phyloP scores from a whole-genome alignment of 2,113 vertebrate species.

The Acrocephalus arundinaceus region DNA sequence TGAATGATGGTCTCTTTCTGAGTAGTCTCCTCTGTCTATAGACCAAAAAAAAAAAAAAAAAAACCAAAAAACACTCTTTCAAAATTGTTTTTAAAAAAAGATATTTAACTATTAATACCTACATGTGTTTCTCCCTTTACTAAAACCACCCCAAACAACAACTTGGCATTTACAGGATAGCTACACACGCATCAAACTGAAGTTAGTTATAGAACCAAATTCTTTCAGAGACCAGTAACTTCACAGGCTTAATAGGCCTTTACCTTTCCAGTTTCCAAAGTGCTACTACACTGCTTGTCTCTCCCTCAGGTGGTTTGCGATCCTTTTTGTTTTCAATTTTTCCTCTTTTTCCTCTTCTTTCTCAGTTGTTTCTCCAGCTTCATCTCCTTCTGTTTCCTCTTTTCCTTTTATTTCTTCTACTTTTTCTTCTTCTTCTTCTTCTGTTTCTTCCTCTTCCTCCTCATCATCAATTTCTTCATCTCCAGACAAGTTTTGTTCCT shows the following conservation, averaged over 20 bases:
- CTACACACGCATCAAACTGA: not conserved
- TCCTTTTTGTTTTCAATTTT: not conserved
- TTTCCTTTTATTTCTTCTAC: not conserved
- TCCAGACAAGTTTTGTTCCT: slow-evolving; percentile 49
- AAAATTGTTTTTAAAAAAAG: not conserved
- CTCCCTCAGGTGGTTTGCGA: not conserved
- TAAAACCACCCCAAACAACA: not conserved
- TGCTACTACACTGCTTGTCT: not conserved
- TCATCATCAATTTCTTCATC: slow-evolving; percentile 30
- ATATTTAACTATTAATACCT: not conserved
- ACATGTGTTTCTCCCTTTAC: not conserved
- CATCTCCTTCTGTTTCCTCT: not conserved
- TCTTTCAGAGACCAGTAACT: not conserved
- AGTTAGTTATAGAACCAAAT: not conserved
- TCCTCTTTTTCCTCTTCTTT: not conserved
- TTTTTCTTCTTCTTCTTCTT: not conserved
- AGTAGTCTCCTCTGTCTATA: slow-evolving; percentile 46
- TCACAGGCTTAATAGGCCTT: not conserved
- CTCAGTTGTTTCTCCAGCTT: not conserved
- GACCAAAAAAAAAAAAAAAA: not conserved
- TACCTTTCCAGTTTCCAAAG: slow-evolving; percentile 47
- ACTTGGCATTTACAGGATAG: not conserved
- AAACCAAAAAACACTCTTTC: not conserved
- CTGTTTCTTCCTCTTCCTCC: not conserved
- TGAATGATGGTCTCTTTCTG: not conserved